Percentiles rank a stretch among this genome's conserved stretches.
Conservation (phyloP, 2,113 vertebrate genomes). For the Entomyzon cyanotis region DNA sequence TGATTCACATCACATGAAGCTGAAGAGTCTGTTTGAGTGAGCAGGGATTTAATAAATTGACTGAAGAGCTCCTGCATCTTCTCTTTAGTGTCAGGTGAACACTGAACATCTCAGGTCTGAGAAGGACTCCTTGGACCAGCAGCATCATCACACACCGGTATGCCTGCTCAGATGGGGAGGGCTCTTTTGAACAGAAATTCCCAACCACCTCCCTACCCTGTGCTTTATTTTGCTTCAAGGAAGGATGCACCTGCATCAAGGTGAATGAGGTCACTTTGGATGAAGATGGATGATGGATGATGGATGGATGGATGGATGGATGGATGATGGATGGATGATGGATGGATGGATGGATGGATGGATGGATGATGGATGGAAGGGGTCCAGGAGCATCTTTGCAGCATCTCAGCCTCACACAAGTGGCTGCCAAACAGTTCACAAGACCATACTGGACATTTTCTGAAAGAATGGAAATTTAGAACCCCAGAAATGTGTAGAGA, state of each 20-base stretch:
- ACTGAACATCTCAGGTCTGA: not conserved
- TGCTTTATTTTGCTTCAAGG: not conserved
- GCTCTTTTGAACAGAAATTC: not conserved
- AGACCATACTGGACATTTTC: not conserved
- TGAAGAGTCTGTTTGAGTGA: not conserved
- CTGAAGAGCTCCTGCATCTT: not conserved
- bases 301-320: too few relatives aligned
- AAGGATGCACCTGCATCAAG: not conserved
- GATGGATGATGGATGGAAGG: accelerated
- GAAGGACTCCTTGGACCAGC: not conserved
- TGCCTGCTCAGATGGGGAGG: not conserved
- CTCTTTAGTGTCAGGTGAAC: not conserved
- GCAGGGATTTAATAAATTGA: not conserved
- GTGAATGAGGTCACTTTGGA: not conserved
- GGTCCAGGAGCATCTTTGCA: not conserved
- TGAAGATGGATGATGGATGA: not conserved
- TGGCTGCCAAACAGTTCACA: not conserved
- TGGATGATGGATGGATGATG: too few relatives aligned
- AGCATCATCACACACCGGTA: not conserved
- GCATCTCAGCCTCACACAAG: not conserved
- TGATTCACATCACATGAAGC: not conserved
- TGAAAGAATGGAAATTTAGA: not conserved
- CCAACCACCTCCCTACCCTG: accelerated
- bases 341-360: too few relatives aligned
- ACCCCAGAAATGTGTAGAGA: not conserved